Conservation (phyloP, 2,797 vertebrate species). For the Eremophila alpestris region DNA sequence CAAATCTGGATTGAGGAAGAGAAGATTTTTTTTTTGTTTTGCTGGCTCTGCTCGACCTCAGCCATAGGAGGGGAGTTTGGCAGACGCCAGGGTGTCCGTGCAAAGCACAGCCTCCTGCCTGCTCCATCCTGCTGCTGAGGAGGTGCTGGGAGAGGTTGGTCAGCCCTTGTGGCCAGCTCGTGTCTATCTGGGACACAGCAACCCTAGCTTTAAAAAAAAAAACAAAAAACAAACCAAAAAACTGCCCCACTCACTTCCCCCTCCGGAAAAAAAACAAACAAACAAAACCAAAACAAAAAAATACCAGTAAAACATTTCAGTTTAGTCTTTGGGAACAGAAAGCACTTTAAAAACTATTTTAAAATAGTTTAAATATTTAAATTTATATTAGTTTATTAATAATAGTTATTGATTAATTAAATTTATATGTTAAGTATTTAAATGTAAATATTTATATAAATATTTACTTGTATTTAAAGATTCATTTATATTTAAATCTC, state of each 20-base stretch:
- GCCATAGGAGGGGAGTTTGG: not conserved
- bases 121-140: not conserved
- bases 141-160: not conserved
- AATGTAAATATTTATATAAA: too few relatives aligned
- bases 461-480: too few relatives aligned
- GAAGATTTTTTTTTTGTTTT: not conserved
- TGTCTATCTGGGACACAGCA: not conserved
- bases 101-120: not conserved
- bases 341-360: not conserved
- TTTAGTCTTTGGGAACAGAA: not conserved
- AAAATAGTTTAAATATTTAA: too few relatives aligned
- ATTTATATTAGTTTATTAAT: too few relatives aligned
- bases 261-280: not conserved
- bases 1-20: not conserved
- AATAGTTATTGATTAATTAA: too few relatives aligned
- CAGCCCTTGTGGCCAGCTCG: not conserved
- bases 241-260: rapidly evolving
- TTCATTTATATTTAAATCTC: too few relatives aligned
- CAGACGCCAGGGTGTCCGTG: not conserved
- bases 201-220: not conserved
- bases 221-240: not conserved
- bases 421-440: too few relatives aligned
- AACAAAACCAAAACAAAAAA: not conserved
- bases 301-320: not conserved
- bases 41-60: not conserved